Evolutionary conservation across 2,888 invertebrate genomes (phyloP).

Genomic region (Lithodes maja): DNA sequence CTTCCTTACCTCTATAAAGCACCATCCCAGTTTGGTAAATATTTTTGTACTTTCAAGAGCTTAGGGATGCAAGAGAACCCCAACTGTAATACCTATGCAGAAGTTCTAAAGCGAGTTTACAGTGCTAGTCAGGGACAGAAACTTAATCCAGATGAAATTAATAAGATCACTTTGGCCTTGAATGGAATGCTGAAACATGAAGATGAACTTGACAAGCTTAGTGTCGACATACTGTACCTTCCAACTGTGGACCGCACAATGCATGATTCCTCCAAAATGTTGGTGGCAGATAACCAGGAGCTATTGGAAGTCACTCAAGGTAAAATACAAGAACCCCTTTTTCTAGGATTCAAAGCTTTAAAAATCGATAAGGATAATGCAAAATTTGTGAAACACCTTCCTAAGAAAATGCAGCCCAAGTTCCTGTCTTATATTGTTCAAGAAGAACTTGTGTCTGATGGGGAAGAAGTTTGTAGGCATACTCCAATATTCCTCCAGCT

Average conservation of each 20-base stretch:
- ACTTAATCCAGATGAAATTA: conserved; percentile 9
- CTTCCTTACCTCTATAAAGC: conserved; percentile 41
- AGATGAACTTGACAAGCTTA: neutral
- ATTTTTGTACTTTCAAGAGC: neutral
- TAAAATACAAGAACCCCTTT: conserved; percentile 22
- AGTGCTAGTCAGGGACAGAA: neutral
- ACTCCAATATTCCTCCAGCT: neutral
- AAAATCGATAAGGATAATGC: neutral
- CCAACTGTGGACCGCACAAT: conserved; percentile 17
- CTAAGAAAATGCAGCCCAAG: conserved; percentile 18
- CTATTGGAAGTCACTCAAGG: neutral
- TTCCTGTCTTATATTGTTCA: conserved; percentile 15
- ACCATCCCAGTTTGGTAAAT: conserved; percentile 35
- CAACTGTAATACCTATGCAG: conserved; percentile 28
- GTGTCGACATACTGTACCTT: conserved; percentile 15
- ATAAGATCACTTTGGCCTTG: conserved; percentile 14
- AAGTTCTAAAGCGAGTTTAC: conserved; percentile 16
- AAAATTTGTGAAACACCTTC: conserved; percentile 26
- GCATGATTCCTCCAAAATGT: conserved; percentile 24
- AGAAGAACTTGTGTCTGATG: conserved; percentile 4
- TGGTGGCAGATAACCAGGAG: conserved; percentile 45
- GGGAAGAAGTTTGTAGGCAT: neutral
- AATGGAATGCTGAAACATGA: neutral
- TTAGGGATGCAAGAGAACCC: conserved; percentile 1
- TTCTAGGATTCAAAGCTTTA: conserved; percentile 12